Conservation (phyloP, 2,888 invertebrate species). For the Synergus itoensis region DNA sequence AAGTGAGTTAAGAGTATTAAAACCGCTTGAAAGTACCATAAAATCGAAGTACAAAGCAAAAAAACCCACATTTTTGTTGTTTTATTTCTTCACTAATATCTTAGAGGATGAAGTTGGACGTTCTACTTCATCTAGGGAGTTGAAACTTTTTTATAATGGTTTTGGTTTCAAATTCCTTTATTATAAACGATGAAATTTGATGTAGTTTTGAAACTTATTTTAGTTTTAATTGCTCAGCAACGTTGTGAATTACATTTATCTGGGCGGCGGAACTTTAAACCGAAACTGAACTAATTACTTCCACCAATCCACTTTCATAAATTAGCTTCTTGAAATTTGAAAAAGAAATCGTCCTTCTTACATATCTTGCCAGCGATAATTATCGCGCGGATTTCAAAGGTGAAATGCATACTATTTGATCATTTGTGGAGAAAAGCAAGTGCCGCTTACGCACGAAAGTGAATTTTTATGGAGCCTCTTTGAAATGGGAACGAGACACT, state of each 20-base stretch:
- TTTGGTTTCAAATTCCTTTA: too few species aligned
- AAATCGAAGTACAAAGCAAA: too few species aligned
- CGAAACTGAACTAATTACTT: background rate
- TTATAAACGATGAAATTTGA: too few species aligned
- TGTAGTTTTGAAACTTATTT: background rate
- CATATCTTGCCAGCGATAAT: background rate
- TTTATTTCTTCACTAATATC: too few species aligned
- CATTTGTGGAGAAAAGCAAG: slow-evolving; percentile 20
- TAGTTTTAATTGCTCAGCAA: background rate
- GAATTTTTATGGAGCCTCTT: slow-evolving; percentile 51
- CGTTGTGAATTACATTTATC: too few species aligned
- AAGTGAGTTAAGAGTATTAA: too few species aligned
- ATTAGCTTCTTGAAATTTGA: background rate
- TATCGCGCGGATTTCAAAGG: slow-evolving; percentile 14
- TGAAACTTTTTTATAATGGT: too few species aligned
- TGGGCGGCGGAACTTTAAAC: background rate
- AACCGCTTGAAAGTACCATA: too few species aligned
- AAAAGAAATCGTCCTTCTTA: slow-evolving; percentile 1
- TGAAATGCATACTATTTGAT: slow-evolving; percentile 10
- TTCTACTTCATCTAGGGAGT: too few species aligned
- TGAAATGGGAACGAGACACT: slow-evolving; percentile 51
- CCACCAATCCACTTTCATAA: background rate
- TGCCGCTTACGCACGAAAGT: slow-evolving; percentile 50
- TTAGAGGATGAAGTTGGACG: too few species aligned
- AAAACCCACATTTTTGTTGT: too few species aligned